phyloP scores from a whole-genome alignment of 2,797 vertebrate species.

The Tenualosa thibaudeaui region DNA sequence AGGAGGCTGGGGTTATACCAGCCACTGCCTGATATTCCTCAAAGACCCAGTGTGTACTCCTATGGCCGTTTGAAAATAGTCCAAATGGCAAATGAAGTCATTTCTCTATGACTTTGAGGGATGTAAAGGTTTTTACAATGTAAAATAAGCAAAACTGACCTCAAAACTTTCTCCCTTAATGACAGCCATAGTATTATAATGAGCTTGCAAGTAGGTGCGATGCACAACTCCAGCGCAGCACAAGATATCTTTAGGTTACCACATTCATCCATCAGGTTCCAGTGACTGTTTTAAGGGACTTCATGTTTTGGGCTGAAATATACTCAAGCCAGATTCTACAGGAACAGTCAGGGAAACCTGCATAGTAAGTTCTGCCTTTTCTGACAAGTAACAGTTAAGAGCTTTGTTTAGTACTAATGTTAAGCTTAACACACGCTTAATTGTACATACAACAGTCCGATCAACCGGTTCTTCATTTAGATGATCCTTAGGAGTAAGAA shows the following conservation, averaged over 20 bases:
- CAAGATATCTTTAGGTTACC: background rate
- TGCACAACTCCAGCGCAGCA: background rate
- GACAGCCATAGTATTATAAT: conserved; percentile 48
- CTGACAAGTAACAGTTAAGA: background rate
- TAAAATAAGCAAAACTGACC: conserved; percentile 59
- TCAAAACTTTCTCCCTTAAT: conserved; percentile 51
- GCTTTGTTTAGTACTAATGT: background rate
- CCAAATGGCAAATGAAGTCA: conserved; percentile 38
- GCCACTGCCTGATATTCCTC: conserved; percentile 29
- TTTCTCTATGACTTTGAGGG: conserved; percentile 50
- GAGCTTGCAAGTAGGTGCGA: conserved; percentile 51
- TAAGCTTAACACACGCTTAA: background rate
- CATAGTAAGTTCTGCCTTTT: background rate
- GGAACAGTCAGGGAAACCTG: background rate
- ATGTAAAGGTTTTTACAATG: conserved; percentile 53
- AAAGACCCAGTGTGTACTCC: background rate
- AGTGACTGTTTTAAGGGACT: background rate
- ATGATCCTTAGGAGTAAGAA: background rate
- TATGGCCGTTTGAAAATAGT: background rate
- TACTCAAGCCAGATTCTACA: background rate
- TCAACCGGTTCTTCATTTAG: background rate
- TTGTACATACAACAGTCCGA: background rate
- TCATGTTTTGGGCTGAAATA: background rate
- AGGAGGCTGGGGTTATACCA: conserved; percentile 46
- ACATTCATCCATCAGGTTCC: background rate